A percentile compares a stretch with the other conserved stretches of the same genome.
Conservation (phyloP, 2,797 vertebrate species). For the Aphelocoma californica region DNA sequence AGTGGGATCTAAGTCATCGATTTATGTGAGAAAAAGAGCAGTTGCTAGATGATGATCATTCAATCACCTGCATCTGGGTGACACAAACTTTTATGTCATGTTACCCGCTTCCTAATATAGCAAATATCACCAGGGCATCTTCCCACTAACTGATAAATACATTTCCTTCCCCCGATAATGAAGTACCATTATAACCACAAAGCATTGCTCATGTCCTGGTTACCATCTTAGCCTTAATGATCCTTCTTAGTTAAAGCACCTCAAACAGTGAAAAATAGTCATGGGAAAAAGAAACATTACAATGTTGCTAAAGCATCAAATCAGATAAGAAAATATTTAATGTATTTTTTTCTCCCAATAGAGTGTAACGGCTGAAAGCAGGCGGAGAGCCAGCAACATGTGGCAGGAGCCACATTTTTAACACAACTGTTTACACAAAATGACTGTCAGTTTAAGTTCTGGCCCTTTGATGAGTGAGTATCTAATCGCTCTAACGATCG, state of each 20-base stretch:
- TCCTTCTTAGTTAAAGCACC: not conserved
- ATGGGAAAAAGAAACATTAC: not conserved
- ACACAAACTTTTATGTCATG: not conserved
- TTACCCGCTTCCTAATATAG: not conserved
- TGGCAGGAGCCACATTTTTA: constrained; percentile 29
- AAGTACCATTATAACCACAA: not conserved
- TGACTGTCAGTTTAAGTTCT: constrained; percentile 30
- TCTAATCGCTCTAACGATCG: not conserved
- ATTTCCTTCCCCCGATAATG: not conserved
- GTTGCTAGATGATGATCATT: constrained; percentile 5
- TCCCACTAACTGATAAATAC: not conserved
- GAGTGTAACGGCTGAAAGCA: not conserved
- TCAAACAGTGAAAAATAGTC: not conserved
- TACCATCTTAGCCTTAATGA: not conserved
- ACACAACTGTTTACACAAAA: not conserved
- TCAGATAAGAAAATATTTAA: not conserved
- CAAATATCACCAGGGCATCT: not conserved
- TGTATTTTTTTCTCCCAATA: not conserved
- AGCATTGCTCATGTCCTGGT: not conserved
- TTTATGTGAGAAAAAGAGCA: constrained; percentile 38
- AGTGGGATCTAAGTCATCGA: not conserved
- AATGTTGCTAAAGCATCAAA: not conserved
- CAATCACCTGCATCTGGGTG: not conserved
- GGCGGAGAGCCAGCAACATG: constrained; percentile 23
- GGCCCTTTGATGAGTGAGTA: constrained; percentile 9